phyloP scores from a whole-genome alignment of 2,797 vertebrate species.

The Sebastes diaconus region DNA sequence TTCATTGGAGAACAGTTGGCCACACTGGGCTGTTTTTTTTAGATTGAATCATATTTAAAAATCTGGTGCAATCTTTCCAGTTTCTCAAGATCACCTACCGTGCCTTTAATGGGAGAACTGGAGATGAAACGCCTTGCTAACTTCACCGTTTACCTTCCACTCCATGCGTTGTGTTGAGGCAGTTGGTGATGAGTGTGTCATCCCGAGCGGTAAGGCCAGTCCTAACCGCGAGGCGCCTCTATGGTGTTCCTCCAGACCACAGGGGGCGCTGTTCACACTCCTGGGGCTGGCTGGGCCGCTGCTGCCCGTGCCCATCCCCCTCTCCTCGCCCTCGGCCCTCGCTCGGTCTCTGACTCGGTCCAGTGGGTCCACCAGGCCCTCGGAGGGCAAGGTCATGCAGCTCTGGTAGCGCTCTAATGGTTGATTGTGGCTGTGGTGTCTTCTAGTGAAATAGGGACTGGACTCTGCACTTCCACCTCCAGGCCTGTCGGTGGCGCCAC shows the following conservation, averaged over 20 bases:
- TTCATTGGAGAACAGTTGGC: no score
- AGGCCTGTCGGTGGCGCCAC: constrained; percentile 29
- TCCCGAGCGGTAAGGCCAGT: constrained; percentile 48
- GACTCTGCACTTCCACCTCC: constrained; percentile 81
- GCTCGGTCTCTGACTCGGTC: constrained; percentile 31
- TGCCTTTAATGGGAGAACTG: background rate
- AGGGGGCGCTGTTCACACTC: constrained; percentile 71
- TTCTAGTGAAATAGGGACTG: constrained; percentile 82
- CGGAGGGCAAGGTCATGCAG: constrained; percentile 67
- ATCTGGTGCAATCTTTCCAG: no score
- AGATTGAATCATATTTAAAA: no score
- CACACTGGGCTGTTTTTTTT: no score
- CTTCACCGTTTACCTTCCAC: constrained; percentile 75
- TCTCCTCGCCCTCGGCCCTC: constrained; percentile 40
- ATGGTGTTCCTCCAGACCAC: constrained; percentile 52
- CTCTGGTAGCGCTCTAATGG: constrained; percentile 72
- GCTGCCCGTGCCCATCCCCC: constrained; percentile 53
- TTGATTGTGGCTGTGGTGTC: constrained; percentile 65
- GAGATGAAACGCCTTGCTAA: no score
- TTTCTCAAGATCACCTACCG: no score
- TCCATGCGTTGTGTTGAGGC: constrained; percentile 81
- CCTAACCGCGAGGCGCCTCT: constrained; percentile 32
- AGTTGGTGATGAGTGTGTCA: constrained; percentile 42
- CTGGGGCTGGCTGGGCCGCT: constrained; percentile 72
- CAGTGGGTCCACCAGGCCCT: constrained; percentile 53